Evolutionary conservation across 2,797 vertebrate genomes (phyloP), one percentile per base, ranked within the genome.

Genomic region (Pelodytes ibericus): DNA sequence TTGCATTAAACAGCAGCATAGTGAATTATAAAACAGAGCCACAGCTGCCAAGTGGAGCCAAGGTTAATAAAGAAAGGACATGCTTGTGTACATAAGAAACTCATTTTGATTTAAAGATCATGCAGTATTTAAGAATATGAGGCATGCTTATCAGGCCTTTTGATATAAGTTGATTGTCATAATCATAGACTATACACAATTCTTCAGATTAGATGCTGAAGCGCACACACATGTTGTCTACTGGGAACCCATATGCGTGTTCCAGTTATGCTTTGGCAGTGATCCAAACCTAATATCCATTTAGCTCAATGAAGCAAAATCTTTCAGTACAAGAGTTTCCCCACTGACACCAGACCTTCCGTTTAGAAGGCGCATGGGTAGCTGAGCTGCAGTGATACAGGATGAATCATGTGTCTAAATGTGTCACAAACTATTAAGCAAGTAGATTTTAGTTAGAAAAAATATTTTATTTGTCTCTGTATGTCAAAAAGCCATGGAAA

Each of bases 51-150:
- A 51, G 49, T 56, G 20, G 39, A 66, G 62, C 47, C 41, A 36
- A 61, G 70, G 56, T 61, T 78, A 78, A 78, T 72, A 66, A 39
- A 72, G 15, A 72, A 78, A 53, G 22, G 15, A 18, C 39, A 30
- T 26, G 47, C 33, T 51, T 66, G 49, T 72, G 62, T 72, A 61
- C 29, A 31, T 60, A 62, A 59, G 49, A 47, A 33, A 72, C 47
- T 72, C 13, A 49, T 78, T 78, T 36, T 66, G 22, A 63, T 77
- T 57, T 31, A 27, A 13, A 36, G 27, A 51, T 61, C 62, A 78
- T 78, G 47, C 47, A 51, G 60, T 53, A 61, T 78, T 51, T 67
- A 61, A 53, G 24, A 51, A 66, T 67, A 0, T 30, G 11, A 5
- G 18, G n/a, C 22, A 13, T 36, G 29, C 26, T 29, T 33, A 69